Conservation (phyloP, 1,140 invertebrate species). For the Mycetomoellerius zeteki region DNA sequence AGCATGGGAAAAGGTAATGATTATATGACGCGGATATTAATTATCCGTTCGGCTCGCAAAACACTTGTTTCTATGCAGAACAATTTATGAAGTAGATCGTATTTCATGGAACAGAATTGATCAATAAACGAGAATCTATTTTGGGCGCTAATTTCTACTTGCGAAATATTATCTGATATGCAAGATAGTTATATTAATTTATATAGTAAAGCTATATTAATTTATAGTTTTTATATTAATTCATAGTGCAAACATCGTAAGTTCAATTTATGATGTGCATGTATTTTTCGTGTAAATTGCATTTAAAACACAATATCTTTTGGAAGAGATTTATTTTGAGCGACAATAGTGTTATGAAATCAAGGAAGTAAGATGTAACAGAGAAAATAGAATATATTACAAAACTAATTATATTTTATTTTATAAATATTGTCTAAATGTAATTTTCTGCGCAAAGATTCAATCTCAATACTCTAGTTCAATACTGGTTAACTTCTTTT, state of each 20-base stretch:
- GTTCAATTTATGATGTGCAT: neutral
- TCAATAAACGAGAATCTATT: neutral
- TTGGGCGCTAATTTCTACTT: neutral
- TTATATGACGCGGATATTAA: slow-evolving; percentile 39
- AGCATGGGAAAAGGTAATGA: slow-evolving; percentile 84
- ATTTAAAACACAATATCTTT: neutral
- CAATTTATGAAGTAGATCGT: neutral
- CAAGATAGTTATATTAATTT: neutral
- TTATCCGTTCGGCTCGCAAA: neutral
- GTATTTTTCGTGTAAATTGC: neutral
- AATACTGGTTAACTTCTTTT: neutral
- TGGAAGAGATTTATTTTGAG: neutral
- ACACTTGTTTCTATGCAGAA: neutral
- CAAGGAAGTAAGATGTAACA: neutral
- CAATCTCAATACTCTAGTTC: neutral
- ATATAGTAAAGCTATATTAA: too few species aligned
- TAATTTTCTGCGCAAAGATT: neutral
- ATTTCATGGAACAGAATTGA: neutral
- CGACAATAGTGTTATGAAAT: neutral
- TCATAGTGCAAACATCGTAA: neutral
- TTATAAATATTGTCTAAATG: neutral
- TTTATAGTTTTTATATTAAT: neutral
- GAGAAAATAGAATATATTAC: slow-evolving; percentile 2
- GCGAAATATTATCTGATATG: neutral
- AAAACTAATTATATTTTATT: slow-evolving; percentile 1